These are phyloP conservation scores for Germaria angustata DNA, from an alignment of 2,888 invertebrate genomes.

Conservation along the genomic window DNA sequence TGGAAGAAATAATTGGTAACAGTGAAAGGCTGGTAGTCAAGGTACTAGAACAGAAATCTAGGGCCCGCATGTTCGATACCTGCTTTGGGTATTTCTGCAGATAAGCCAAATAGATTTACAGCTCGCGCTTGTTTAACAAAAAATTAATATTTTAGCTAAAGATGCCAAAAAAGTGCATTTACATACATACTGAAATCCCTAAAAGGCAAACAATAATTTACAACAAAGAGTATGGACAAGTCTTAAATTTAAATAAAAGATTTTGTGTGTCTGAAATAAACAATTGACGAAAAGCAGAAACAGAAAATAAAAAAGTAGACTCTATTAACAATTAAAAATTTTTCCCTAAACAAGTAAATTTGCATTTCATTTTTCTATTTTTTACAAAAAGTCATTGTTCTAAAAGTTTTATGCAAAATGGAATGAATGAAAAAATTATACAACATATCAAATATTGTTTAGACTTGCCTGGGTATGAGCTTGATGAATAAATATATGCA, in stretches of 20 bases:
- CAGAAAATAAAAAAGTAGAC: neutral
- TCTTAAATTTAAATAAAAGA: neutral
- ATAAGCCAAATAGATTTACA: no score
- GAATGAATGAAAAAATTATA: conserved; percentile 1
- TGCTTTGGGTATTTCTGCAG: no score
- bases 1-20: no score
- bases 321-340: conserved; percentile 37
- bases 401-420: conserved; percentile 36
- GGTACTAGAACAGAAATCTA: no score
- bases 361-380: conserved; percentile 6
- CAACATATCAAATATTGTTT: conserved; percentile 23
- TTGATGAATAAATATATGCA: conserved; percentile 25
- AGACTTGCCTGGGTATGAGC: neutral
- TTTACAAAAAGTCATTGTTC: conserved; percentile 42
- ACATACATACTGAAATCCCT: no score
- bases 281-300: neutral
- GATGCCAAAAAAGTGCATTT: no score
- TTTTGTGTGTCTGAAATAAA: conserved; percentile 2
- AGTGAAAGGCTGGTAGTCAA: no score
- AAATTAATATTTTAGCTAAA: no score
- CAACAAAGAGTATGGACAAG: no score
- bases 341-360: conserved; percentile 24
- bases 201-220: no score
- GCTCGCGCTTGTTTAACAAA: no score
- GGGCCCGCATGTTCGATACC: no score